phyloP scores from a whole-genome alignment of 2,113 vertebrate species.

The Rhea pennata region DNA sequence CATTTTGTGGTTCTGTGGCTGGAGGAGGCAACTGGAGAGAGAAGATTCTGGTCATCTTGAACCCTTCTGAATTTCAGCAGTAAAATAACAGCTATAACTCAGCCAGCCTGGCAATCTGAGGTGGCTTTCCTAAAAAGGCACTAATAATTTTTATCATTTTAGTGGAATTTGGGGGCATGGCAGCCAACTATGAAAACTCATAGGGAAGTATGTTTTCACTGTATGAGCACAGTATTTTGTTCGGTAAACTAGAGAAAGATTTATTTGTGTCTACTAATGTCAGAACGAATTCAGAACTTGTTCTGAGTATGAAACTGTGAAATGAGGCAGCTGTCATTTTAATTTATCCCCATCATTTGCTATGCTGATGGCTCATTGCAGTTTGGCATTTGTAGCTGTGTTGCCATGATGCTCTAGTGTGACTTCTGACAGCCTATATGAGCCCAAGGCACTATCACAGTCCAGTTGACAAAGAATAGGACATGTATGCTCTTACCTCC shows the following conservation, averaged over 20 bases:
- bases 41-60: constrained; percentile 19
- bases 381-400: not conserved
- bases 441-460: not conserved
- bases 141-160: constrained; percentile 24
- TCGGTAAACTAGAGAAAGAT: constrained; percentile 32
- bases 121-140: constrained; percentile 30
- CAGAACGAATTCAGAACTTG: constrained; percentile 42
- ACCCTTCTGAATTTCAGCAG: constrained; percentile 41
- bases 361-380: not conserved
- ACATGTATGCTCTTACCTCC: not conserved
- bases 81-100: constrained; percentile 23
- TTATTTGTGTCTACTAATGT: constrained; percentile 30
- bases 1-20: not conserved
- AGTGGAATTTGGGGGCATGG: constrained; percentile 26
- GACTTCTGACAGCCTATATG: not conserved
- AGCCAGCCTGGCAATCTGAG: not conserved
- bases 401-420: not conserved
- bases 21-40: not conserved
- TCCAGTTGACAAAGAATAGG: not conserved
- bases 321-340: constrained; percentile 36
- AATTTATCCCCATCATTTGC: not conserved
- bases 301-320: constrained; percentile 4
- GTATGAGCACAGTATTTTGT: not conserved
- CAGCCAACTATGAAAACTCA: constrained; percentile 11
- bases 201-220: not conserved